Base-by-base conservation (phyloP, 2,888 invertebrate species). In the Xestoiulus laeticollis region DNA sequence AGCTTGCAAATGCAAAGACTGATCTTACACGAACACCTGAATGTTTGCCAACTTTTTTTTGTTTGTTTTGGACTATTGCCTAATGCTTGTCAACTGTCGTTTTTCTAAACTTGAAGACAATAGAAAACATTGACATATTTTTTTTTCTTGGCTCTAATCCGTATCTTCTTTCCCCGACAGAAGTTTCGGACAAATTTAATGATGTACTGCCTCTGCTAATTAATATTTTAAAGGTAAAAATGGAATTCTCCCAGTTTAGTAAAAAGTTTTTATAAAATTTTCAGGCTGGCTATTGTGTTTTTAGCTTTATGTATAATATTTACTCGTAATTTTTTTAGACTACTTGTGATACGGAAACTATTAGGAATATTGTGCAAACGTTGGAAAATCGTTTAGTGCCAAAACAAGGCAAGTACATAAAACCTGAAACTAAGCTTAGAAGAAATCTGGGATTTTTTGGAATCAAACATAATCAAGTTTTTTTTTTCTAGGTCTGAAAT, bases 301-400 rank as follows among this genome's bases (percentile, higher is more conserved):
- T 38, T 38, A 38, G 6, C 6, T 38, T 38, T 6, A 38, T 38
- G 33, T 38, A 5, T 38, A 6, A 5, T 38, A 5, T 5, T 38
- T 38, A 5, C 33, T 68, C 32, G 4, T 43, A 59, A 84, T 84
- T 84, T 84, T 44, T 87, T 43, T 44, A 87, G 87, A 87, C 22
- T 14, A 38, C 83, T 10, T 19, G 83, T 59, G 87, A 87, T 87
- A 26, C 44, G 43, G 87, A 87, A 83, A 87, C 83, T 6, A 87
- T 84, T n/a, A 87, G 83, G 33, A 83, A 87, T 84, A 68, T 87
- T 26, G 84, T 87, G 30, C 87, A 87, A 86, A 86, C 26, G 2
- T 22, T 86, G n/a, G 48, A 86, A 48, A 32, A 26, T 43, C 5
- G 48, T 19, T 86, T 86, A 32, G 86, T 86, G 44, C 86, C 44